Base-by-base conservation (phyloP, 1,140 invertebrate species). In the Brachionus manjavacas region DNA sequence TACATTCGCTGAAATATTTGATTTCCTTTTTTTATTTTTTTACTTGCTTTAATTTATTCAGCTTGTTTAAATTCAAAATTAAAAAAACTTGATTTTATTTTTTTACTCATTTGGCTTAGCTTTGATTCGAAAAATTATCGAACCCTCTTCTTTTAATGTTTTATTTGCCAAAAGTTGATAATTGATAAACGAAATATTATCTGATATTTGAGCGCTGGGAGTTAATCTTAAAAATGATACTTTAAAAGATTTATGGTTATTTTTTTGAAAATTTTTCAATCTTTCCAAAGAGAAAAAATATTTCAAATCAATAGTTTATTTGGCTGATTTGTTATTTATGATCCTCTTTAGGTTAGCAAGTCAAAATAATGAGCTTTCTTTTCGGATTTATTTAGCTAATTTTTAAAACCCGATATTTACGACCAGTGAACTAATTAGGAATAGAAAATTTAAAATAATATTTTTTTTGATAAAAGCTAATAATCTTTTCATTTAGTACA, bases 1-100 rank as follows among this genome's bases (percentile, higher is more conserved):
- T 39, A 31, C 66, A 68, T 68, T 68, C 31, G 66, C 66, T 68
- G 31, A 68, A 68, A 68, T 68, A 68, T 68, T 68, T 31, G 28
- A 68, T 68, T 68, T 68, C 66, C 66, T 68, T 31, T 68, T 31
- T 28, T 31, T 68, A 4, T 68, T 68, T 68, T 68, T 68, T 68
- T 68, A 31, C 31, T 39, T 68, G 66, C 31, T 68, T 39, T 68
- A 12, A 6, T 39, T 39, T 68, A 68, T 68, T 39, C 31, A 31
- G 25, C 25, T 31, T 68, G 4, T 68, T 68, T 14, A 39, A 68
- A 31, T 68, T 60, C n/a, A 60, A 60, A 60, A 60, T 60, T 23
- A 20, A 60, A 60, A 8, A 23, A 60, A 60, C n/a, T 23, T 23
- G 7, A 23, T 20, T 23, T 20, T 60, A 25, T 20, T 23, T 9